phyloP scores from a whole-genome alignment of 2,113 vertebrate genomes.

The Hirundichthys speculiger region DNA sequence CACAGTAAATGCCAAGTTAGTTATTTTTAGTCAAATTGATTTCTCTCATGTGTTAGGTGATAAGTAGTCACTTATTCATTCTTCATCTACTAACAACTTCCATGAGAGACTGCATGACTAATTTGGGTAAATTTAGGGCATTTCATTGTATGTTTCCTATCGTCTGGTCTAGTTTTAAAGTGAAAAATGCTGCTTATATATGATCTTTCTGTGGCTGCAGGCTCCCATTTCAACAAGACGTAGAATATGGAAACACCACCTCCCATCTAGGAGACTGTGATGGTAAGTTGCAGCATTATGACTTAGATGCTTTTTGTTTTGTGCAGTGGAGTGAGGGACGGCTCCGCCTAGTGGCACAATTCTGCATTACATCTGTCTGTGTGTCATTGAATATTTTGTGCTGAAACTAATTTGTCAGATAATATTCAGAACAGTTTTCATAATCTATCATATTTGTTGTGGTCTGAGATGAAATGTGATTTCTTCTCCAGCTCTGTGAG shows the following conservation, averaged over 20 bases:
- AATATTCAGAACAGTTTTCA: conserved; percentile 1
- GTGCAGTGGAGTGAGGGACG: conserved; percentile 15
- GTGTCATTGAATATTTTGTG: conserved; percentile 45
- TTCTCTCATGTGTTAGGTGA: neutral
- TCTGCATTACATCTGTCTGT: conserved; percentile 37
- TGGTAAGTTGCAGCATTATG: conserved; percentile 81
- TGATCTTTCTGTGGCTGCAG: conserved; percentile 72
- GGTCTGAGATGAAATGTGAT: neutral
- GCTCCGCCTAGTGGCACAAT: conserved; percentile 66
- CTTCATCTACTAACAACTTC: neutral
- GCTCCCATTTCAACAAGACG: conserved; percentile 90
- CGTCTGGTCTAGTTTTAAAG: neutral
- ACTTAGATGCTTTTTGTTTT: conserved; percentile 38
- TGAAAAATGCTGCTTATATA: conserved; percentile 2
- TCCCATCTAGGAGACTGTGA: conserved; percentile 94
- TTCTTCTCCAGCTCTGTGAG: conserved; percentile 1
- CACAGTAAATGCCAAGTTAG: neutral
- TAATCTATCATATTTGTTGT: conserved; percentile 29
- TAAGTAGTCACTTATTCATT: neutral
- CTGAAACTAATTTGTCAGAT: conserved; percentile 6
- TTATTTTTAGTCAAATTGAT: conserved; percentile 1
- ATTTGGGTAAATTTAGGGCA: neutral
- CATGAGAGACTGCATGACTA: neutral
- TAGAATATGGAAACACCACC: conserved; percentile 88
- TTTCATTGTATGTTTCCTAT: neutral